phyloP scores from a whole-genome alignment of 2,888 invertebrate species.

The Phaonia tiefii region DNA sequence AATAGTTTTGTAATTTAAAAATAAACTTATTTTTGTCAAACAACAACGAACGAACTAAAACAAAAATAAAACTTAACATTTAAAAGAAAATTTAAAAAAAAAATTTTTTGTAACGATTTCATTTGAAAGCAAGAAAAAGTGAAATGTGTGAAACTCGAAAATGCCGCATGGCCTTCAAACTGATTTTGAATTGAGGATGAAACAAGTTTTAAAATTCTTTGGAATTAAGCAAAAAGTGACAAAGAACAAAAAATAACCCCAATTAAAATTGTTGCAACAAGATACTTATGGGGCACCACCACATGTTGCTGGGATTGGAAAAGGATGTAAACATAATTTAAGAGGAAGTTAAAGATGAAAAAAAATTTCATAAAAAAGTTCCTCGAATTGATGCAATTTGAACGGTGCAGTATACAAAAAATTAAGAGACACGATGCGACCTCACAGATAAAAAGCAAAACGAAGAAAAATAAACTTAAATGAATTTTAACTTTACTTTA shows the following conservation, averaged over 20 bases:
- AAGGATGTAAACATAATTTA: constrained; percentile 36
- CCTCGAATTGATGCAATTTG: too few species aligned
- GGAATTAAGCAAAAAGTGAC: constrained; percentile 34
- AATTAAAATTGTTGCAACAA: constrained; percentile 42
- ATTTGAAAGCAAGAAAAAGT: constrained; percentile 2
- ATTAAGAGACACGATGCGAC: neutral
- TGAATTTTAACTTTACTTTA: too few species aligned
- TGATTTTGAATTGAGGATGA: constrained; percentile 19
- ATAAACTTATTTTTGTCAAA: constrained; percentile 35
- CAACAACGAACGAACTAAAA: constrained; percentile 13
- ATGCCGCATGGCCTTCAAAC: constrained; percentile 39
- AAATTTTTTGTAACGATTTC: constrained; percentile 4
- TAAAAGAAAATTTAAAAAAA: constrained; percentile 23
- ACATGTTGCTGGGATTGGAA: constrained; percentile 52
- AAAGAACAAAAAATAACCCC: constrained; percentile 24
- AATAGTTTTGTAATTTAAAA: constrained; percentile 44
- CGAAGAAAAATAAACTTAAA: too few species aligned
- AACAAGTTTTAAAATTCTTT: constrained; percentile 45
- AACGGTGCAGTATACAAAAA: too few species aligned
- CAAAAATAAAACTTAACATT: constrained; percentile 31
- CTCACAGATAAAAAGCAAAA: neutral
- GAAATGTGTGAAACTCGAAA: constrained; percentile 31
- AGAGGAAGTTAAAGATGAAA: neutral
- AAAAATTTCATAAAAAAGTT: neutral
- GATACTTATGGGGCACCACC: constrained; percentile 43